Base-by-base conservation (phyloP, 2,113 vertebrate species). In the Tragelaphus scriptus region DNA sequence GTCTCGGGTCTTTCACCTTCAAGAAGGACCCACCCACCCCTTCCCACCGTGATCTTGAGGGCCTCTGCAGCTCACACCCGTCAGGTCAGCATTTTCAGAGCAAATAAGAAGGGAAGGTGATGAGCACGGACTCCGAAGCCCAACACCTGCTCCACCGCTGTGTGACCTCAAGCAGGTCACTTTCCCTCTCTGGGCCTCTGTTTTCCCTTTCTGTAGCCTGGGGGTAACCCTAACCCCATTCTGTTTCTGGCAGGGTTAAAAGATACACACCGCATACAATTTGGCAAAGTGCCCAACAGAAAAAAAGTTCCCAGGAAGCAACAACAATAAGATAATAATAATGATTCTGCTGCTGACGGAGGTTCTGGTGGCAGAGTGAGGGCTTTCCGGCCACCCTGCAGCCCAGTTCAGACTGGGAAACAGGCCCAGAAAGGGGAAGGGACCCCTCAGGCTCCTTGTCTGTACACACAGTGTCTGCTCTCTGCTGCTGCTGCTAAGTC, bases 301-400 rank as follows among this genome's bases (percentile, higher is more conserved):
- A n/a, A 14, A 6, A 9, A 55, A 65, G 44, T 15, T 53, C n/a
- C 96, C 26, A 44, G 21, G 75, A 40, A 77, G 23, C 44, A 51
- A 8, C 58, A 36, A 23, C 40, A 49, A 13, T 0, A 71, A 36
- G 28, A 17, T 15, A 55, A 23, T 0, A 36, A 21, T 26, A 15
- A 63, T 1, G 6, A 17, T 7, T 2, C 15, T 6, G n/a, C 26
- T 7, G 4, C 15, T 9, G 28, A 9, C 0, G 7, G 13, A 7
- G 47, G 7, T 63, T 51, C 59, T 4, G 55, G 51, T 2, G 55
- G 5, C 71, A 36, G 23, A 80, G 61, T 1, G 28, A 53, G 71
- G 25, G 5, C 44, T 71, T 79, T 61, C 85, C 14, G 13, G 49
- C 51, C 28, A 71, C 53, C n/a, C 44, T 16, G 36, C 7, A 75